These are phyloP conservation scores for Hirtodrosophila trivittata DNA, from an alignment of 2,888 invertebrate species.

Conservation along the genomic window DNA sequence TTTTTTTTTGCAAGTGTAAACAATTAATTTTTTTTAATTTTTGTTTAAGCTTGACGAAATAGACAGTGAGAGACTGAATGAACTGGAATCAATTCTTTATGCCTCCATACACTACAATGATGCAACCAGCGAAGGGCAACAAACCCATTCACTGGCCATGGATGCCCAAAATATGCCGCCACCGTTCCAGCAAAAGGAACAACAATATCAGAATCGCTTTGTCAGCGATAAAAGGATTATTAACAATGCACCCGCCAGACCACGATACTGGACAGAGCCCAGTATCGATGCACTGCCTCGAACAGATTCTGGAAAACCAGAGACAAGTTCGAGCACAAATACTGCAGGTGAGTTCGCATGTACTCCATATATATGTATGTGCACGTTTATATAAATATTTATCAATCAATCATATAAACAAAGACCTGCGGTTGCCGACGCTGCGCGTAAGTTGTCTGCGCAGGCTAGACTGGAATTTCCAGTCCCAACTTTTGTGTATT, in stretches of 20 bases:
- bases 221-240: constrained; percentile 67
- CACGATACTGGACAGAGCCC: constrained; percentile 56
- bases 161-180: constrained; percentile 44
- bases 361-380: neutral
- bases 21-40: constrained; percentile 9
- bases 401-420: too few species aligned
- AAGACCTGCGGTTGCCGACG: too few species aligned
- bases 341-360: constrained; percentile 33
- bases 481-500: too few species aligned
- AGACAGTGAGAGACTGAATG: constrained; percentile 77
- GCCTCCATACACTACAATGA: constrained; percentile 82
- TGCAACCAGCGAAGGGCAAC: constrained; percentile 12
- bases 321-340: neutral
- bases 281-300: constrained; percentile 6
- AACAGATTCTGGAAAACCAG: constrained; percentile 6
- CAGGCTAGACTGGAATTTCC: too few species aligned
- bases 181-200: constrained; percentile 24
- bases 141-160: neutral
- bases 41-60: constrained; percentile 60
- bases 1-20: neutral
- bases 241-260: constrained; percentile 60
- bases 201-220: constrained; percentile 41
- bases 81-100: constrained; percentile 82
- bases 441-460: too few species aligned
- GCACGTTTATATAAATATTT: too few species aligned